These are phyloP conservation scores for Spea bombifrons DNA, from an alignment of 2,113 vertebrate species.

Conservation along the genomic window DNA sequence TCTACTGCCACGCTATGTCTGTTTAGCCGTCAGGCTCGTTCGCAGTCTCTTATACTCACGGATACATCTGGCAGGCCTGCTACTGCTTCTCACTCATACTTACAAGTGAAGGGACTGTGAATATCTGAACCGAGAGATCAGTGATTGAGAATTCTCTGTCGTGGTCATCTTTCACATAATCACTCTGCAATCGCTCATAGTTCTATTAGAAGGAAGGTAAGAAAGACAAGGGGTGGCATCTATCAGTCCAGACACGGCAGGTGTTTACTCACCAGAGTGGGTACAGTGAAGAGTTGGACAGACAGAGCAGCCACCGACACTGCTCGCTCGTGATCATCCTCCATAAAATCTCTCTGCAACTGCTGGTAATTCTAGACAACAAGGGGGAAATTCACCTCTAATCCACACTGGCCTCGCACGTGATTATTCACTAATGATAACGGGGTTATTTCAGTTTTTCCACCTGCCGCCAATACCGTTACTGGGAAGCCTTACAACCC, in stretches of 20 bases:
- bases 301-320: conserved; percentile 97
- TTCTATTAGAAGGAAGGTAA: conserved; percentile 84
- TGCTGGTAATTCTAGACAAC: conserved; percentile 97
- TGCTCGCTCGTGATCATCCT: conserved; percentile 96
- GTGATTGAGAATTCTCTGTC: conserved; percentile 94
- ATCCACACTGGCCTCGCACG: conserved; percentile 68
- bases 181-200: conserved; percentile 93
- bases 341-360: conserved; percentile 99
- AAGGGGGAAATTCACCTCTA: conserved; percentile 88
- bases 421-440: conserved; percentile 42
- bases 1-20: no score
- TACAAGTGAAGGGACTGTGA: conserved; percentile 97
- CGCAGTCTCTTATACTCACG: not conserved
- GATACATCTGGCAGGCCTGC: not conserved
- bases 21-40: no score
- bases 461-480: not conserved
- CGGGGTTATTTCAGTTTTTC: not conserved
- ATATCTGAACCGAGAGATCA: conserved; percentile 97
- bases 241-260: conserved; percentile 73
- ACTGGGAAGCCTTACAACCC: no score
- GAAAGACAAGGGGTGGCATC: conserved; percentile 76
- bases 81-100: conserved; percentile 63
- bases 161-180: conserved; percentile 97
- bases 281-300: conserved; percentile 98
- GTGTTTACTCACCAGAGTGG: conserved; percentile 92